Evolutionary conservation across 2,888 invertebrate species (phyloP).

Genomic region (Cerastoderma edule): DNA sequence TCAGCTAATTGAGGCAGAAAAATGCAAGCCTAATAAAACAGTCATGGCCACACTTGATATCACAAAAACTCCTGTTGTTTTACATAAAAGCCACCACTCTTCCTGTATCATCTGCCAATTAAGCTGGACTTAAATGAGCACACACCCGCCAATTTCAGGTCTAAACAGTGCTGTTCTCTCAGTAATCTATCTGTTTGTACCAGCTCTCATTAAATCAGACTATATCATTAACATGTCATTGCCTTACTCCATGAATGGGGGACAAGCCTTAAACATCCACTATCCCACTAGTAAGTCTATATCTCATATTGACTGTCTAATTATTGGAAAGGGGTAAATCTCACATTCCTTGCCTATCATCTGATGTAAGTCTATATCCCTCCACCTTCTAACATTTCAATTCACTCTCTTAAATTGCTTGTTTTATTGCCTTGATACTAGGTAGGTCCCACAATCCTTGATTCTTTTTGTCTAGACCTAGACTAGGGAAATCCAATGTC

Average conservation of each 20-base stretch:
- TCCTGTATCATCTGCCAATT: not conserved
- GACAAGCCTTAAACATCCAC: not conserved
- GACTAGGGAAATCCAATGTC: no score
- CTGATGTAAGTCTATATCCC: not conserved
- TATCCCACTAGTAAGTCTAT: not conserved
- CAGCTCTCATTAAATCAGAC: slow-evolving; percentile 21
- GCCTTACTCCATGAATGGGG: not conserved
- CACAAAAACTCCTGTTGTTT: not conserved
- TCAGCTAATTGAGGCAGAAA: no score
- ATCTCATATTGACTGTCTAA: no score
- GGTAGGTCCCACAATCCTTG: no score
- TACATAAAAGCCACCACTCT: not conserved
- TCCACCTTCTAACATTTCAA: not conserved
- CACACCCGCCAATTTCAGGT: not conserved
- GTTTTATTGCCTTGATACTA: no score
- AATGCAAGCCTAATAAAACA: not conserved
- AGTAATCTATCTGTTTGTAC: slow-evolving; percentile 13
- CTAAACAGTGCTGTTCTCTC: not conserved
- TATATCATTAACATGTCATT: slow-evolving; percentile 7
- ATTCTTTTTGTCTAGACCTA: no score
- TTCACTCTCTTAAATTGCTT: not conserved
- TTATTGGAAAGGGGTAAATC: no score
- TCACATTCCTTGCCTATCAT: not conserved
- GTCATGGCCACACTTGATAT: not conserved
- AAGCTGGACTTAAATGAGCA: not conserved